A percentile compares a stretch with the other conserved stretches of the same genome.
These are phyloP conservation scores for Scytalopus superciliaris DNA, from an alignment of 2,113 vertebrate species.

Conservation along the genomic window DNA sequence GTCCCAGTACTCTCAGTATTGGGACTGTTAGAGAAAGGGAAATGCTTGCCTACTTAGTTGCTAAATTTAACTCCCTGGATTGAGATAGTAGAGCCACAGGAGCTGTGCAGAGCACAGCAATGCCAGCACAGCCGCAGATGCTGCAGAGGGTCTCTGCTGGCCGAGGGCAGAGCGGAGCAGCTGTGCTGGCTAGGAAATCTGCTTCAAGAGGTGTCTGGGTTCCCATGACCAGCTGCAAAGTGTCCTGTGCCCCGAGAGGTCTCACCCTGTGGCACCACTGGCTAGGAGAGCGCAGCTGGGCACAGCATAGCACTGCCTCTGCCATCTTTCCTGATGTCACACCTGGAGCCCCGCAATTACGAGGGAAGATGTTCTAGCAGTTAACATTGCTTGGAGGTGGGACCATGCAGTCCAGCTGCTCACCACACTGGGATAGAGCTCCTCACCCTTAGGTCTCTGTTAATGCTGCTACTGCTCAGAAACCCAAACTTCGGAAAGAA, in stretches of 20 bases:
- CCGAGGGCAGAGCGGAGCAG: rapidly evolving
- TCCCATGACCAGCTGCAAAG: background rate
- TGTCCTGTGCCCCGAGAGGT: background rate
- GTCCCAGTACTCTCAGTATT: background rate
- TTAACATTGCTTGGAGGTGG: background rate
- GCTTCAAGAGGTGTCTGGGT: background rate
- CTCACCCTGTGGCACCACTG: background rate
- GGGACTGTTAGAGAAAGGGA: background rate
- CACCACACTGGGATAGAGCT: rapidly evolving
- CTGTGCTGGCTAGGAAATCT: background rate
- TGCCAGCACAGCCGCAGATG: rapidly evolving
- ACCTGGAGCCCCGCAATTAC: background rate
- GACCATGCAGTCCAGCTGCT: rapidly evolving
- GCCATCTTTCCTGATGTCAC: background rate
- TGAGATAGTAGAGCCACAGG: rapidly evolving
- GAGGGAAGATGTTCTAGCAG: background rate
- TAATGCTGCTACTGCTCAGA: background rate
- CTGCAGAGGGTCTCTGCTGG: rapidly evolving
- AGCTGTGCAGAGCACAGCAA: background rate
- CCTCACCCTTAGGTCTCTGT: background rate
- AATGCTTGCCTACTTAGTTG: background rate
- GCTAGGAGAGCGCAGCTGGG: background rate
- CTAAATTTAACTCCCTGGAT: background rate
- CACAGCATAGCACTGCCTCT: rapidly evolving
- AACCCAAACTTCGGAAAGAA: background rate